Base-by-base conservation (phyloP, 2,888 invertebrate species). In the Rhagonycha lutea region DNA sequence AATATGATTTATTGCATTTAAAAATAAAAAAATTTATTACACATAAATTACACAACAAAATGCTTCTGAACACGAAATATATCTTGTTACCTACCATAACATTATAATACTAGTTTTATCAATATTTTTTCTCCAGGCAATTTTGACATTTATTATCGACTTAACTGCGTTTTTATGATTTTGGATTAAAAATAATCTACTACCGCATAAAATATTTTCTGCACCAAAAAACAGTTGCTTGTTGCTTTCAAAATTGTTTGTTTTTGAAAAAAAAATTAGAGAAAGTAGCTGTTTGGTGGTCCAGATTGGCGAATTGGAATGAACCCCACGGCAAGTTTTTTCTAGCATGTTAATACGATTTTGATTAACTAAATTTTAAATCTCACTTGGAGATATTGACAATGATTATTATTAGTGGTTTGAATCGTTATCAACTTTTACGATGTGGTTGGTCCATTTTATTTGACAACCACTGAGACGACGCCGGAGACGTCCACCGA, bases 1-100 rank as follows among this genome's bases (percentile, higher is more conserved):
- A 47, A 47, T 47, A 47, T 47, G 47, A 47, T 47, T 47, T 47
- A 47, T 47, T n/a, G 47, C 47, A 47, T 47, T 47, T 47, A n/a
- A n/a, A 47, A 47, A 47, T 47, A 47, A 47, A 47, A 47, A 47
- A 65, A 65, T 65, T 65, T 65, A 24, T 65, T 65, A 65, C 26
- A 65, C 63, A 65, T 65, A 65, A 65, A 65, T 65, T 65, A 65
- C 26, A 65, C 24, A 65, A 65, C 26, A 65, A 65, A 65, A 65
- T 65, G 63, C 24, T 23, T 65, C 26, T 65, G 24, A 65, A 24
- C 63, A 65, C 63, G 63, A 65, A 65, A 65, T 47, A 47, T 47
- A 47, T 47, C 47, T 47, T 47, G 47, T 47, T 47, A 47, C 47
- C 63, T 65, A 65, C 23, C n/a, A 26, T 65, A 65, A 24, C 63